Percentiles rank a stretch among this genome's conserved stretches.
phyloP scores from a whole-genome alignment of 1,140 invertebrate species.

The Tribolium madens region DNA sequence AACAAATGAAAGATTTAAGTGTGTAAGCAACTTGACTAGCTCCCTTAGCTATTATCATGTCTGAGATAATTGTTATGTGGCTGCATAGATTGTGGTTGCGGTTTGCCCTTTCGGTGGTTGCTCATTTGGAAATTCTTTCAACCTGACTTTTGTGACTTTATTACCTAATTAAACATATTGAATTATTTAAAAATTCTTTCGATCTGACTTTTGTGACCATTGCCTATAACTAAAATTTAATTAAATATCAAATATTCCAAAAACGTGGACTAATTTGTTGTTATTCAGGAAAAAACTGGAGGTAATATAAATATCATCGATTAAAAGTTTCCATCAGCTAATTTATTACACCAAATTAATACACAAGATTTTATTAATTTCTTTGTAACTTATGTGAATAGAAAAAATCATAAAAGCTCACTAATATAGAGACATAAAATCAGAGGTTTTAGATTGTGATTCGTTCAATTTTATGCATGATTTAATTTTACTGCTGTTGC shows the following conservation, averaged over 20 bases:
- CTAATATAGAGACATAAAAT: neutral
- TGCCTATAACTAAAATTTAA: neutral
- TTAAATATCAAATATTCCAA: neutral
- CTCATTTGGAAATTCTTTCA: neutral
- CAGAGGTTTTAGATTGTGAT: neutral
- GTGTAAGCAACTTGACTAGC: constrained; percentile 24
- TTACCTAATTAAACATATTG: too few relatives aligned
- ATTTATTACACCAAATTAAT: neutral
- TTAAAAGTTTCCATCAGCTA: neutral
- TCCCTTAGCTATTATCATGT: constrained; percentile 20
- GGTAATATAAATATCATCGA: neutral
- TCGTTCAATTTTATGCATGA: neutral
- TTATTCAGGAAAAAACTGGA: neutral
- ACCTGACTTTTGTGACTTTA: neutral
- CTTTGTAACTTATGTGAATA: neutral
- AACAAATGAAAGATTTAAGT: constrained; percentile 52
- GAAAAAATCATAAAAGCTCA: neutral
- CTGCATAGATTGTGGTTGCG: constrained; percentile 6
- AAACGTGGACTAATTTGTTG: neutral
- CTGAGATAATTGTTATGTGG: constrained; percentile 37
- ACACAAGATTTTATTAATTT: neutral
- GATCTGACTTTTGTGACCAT: neutral
- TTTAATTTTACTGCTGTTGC: neutral
- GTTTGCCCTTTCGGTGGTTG: constrained; percentile 24
- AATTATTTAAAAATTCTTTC: neutral